Base-by-base conservation (phyloP, 2,113 vertebrate species). In the Siphamia tubifer region DNA sequence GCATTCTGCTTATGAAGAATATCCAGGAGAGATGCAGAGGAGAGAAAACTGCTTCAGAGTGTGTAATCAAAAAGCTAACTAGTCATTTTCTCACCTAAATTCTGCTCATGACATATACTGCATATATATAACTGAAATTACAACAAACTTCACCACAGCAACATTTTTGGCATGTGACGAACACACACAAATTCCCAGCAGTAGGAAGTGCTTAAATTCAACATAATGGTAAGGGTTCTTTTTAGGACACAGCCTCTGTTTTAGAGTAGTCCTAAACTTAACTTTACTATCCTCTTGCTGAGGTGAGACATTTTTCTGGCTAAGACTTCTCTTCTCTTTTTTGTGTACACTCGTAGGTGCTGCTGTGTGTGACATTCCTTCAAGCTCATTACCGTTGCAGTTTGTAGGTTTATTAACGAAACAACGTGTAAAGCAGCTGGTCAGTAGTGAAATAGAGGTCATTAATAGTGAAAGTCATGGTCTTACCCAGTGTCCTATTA, bases 1-100 rank as follows among this genome's bases (percentile, higher is more conserved):
- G 75, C 58, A 84, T 64, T 48, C 40, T 35, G 76, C 79, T 79
- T 53, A 65, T 74, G 77, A 75, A 68, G 51, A 57, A 64, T 27
- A 49, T 74, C 30, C 51, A 24, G 51, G 67, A 70, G 79, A 34
- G 60, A 74, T 48, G 62, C 62, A 42, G 68, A n/a, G 66, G 30
- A 75, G 86, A 81, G 77, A 69, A 68, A 78, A 62, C 61, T 44
- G 6, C 12, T 11, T 40, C 20, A 40, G 5, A 1, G 2, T 2
- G 4, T 42, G 28, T 36, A 70, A 74, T 83, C 71, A 79, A 20
- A 27, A 40, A 20, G 30, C 63, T 52, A 60, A 66, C 57, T 24
- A 20, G 24, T 71, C 28, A 19, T 71, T 74, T 66, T 63, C 47
- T 53, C 56, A 43, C 54, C 62, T 34, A 30, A 68, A 57, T 17